These are phyloP conservation scores for Apotomis turbidana DNA, from an alignment of 2,888 invertebrate species.

Conservation along the genomic window DNA sequence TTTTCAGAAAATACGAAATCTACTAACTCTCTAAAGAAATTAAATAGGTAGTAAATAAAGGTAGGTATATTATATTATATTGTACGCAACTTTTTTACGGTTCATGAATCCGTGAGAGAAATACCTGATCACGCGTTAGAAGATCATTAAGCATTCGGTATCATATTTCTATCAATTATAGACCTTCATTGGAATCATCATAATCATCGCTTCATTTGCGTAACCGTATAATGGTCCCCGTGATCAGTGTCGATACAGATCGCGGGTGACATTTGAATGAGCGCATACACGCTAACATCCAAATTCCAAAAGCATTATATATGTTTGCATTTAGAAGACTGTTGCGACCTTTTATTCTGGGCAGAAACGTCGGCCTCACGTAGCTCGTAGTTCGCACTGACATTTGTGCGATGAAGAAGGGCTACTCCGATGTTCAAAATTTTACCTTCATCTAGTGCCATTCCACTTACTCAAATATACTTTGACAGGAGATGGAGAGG, in stretches of 20 bases:
- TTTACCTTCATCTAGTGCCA: too few species aligned
- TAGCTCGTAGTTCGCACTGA: constrained; percentile 12
- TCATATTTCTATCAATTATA: background rate
- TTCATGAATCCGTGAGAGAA: background rate
- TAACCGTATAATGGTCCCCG: constrained; percentile 35
- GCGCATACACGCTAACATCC: constrained; percentile 2
- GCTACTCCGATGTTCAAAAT: too few species aligned
- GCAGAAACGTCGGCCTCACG: constrained; percentile 17
- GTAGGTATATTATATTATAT: too few species aligned
- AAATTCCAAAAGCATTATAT: background rate
- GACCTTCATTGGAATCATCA: constrained; percentile 14
- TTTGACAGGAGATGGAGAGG: too few species aligned
- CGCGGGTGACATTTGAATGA: constrained; percentile 50
- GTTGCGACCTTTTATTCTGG: background rate
- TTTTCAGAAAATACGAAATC: too few species aligned
- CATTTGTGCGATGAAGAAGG: constrained; percentile 28
- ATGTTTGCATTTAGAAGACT: background rate
- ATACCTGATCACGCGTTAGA: background rate
- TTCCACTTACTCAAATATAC: too few species aligned
- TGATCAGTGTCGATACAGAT: constrained; percentile 47
- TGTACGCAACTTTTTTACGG: too few species aligned
- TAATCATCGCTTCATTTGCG: constrained; percentile 29
- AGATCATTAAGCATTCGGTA: background rate
- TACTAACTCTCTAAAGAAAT: too few species aligned
- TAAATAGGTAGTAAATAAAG: too few species aligned